Evolutionary conservation across 2,888 invertebrate species (phyloP), one percentile per base, ranked within the genome.

Genomic region (Eristalinus aeneus): DNA sequence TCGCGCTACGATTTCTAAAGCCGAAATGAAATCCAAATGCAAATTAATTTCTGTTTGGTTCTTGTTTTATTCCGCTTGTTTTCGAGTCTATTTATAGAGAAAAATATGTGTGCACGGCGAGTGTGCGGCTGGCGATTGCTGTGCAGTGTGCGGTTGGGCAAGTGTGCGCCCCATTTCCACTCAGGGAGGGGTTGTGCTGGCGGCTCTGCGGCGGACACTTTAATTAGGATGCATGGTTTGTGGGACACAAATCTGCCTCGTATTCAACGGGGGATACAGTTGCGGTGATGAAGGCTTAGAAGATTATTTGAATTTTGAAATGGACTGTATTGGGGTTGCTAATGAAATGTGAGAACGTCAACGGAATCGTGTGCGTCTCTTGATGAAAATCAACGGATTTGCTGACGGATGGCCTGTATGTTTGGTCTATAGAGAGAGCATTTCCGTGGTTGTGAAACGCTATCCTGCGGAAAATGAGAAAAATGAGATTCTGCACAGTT

Each of bases 1-100:
- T 80, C 16, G 46, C 61, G 80, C 12, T 61, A 63, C 54, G 77
- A 69, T 74, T 71, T 69, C 82, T 82, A 77, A 34, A 86, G 71
- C 31, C 75, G 36, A 77, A 84, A 82, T 31, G 60, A 82, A 73
- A 82, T 81, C 69, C 65, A 64, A 78, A 86, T 86, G 86, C 82
- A 86, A 86, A 86, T 86, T 67, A 64, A 31, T 61, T 56, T 76
- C 64, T 36, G 46, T 16, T 46, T 16, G 16, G 20, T 69, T 61
- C 60, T 60, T 23, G 53, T 32, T 53, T 56, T 60, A 27, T 58
- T 34, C 34, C 22, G 31, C 11, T 39, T 36, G 73, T 39, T 72
- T 53, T 60, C 16, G 68, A 31, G 20, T 60, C 82, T 86, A 86
- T 86, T 86, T 82, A 46, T 86, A 86, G 46, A 16, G 85, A 74